Evolutionary conservation across 2,113 vertebrate species (phyloP).

Genomic region (Pelusios castaneus): DNA sequence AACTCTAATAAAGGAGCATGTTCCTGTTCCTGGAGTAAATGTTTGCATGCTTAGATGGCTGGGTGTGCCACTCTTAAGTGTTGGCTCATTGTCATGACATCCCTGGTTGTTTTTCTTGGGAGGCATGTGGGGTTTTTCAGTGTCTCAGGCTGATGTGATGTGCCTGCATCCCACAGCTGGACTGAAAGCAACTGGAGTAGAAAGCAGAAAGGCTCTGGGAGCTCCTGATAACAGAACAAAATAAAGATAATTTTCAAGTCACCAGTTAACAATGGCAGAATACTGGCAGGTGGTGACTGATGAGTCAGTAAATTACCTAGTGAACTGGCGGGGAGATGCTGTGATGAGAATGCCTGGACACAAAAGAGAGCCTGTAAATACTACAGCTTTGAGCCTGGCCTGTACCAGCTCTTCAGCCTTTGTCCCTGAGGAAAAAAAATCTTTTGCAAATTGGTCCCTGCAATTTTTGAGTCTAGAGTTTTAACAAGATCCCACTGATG

Average conservation of each 20-base stretch:
- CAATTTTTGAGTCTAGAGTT: background rate
- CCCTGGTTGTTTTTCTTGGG: background rate
- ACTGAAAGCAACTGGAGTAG: background rate
- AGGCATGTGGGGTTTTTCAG: background rate
- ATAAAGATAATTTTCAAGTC: conserved; percentile 58
- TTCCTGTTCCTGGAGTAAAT: background rate
- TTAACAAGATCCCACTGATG: background rate
- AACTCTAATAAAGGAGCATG: background rate
- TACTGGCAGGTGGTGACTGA: background rate
- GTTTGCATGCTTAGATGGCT: background rate
- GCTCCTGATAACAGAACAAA: conserved; percentile 24
- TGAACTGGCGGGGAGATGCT: background rate
- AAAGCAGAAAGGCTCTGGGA: background rate
- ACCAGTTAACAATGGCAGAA: conserved; percentile 49
- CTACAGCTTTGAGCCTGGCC: background rate
- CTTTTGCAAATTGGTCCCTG: background rate
- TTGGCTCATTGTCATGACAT: background rate
- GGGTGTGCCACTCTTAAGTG: background rate
- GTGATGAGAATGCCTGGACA: background rate
- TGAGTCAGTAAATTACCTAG: conserved; percentile 3
- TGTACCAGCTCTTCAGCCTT: background rate
- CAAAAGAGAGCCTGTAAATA: background rate
- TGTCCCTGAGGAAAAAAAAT: background rate
- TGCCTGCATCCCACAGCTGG: background rate
- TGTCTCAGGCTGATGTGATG: background rate